phyloP scores from a whole-genome alignment of 2,888 invertebrate species.

The Deroplatys truncata region DNA sequence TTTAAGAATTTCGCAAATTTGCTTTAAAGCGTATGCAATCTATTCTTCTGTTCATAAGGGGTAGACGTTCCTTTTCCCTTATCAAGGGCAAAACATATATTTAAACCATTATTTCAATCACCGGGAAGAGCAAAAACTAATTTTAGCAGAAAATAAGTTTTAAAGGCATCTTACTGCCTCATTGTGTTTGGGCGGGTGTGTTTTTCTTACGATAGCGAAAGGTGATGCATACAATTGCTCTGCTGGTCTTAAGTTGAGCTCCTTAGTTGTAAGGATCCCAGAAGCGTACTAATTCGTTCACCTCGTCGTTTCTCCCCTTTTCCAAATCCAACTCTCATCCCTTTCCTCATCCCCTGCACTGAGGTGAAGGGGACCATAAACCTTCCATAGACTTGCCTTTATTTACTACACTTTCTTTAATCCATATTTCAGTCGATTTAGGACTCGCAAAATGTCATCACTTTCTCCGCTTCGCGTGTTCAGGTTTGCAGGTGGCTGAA shows the following conservation, averaged over 20 bases:
- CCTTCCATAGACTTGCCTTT: not conserved
- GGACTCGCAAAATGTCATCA: not conserved
- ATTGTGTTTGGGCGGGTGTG: not conserved
- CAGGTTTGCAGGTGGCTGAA: not conserved
- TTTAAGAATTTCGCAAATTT: no score
- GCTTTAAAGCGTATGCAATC: no score
- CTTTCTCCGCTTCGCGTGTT: not conserved
- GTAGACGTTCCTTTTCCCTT: no score
- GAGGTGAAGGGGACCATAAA: not conserved
- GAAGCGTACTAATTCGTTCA: constrained; percentile 8
- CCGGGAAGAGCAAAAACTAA: no score
- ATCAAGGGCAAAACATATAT: no score
- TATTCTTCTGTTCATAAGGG: no score
- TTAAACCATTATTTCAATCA: no score
- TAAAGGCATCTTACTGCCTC: no score
- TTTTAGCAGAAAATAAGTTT: no score
- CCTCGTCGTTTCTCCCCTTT: not conserved
- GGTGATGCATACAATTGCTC: not conserved
- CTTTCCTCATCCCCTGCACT: not conserved
- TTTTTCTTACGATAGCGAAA: not conserved
- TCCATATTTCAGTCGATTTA: constrained; percentile 15
- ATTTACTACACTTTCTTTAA: constrained; percentile 6
- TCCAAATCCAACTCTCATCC: not conserved
- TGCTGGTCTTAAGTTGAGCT: not conserved
- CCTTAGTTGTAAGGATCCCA: not conserved